A percentile compares a stretch with the other conserved stretches of the same genome.
phyloP scores from a whole-genome alignment of 2,113 vertebrate species.

The Elephas maximus region DNA sequence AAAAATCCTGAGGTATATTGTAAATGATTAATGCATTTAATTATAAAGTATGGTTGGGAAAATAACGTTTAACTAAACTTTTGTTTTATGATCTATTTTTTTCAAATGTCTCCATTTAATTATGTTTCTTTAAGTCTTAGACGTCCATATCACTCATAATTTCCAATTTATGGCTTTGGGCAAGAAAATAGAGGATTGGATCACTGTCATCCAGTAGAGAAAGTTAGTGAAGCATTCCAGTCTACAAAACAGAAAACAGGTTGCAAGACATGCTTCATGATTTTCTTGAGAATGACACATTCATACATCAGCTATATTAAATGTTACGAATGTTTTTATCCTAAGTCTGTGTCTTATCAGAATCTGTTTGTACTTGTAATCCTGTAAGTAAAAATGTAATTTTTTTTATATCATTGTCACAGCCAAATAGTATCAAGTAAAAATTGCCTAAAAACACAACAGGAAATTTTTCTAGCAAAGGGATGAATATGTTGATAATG shows the following conservation, averaged over 20 bases:
- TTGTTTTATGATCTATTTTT: neutral
- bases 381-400: neutral
- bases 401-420: neutral
- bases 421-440: conserved; percentile 5
- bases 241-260: neutral
- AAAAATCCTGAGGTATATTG: neutral
- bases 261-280: neutral
- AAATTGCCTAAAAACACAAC: neutral
- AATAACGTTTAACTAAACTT: neutral
- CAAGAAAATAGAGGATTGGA: neutral
- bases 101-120: neutral
- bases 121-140: neutral
- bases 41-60: neutral
- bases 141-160: neutral
- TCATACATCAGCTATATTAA: neutral
- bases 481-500: neutral
- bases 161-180: neutral
- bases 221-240: neutral
- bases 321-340: neutral
- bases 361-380: neutral
- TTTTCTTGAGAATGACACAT: conserved; percentile 12
- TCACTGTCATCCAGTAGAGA: neutral
- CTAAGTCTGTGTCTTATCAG: neutral
- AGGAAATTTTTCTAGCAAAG: neutral
- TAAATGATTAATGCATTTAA: neutral